Evolutionary conservation across 2,888 invertebrate species (phyloP), one percentile per base, ranked within the genome.

Genomic region (Galeruca laticollis): DNA sequence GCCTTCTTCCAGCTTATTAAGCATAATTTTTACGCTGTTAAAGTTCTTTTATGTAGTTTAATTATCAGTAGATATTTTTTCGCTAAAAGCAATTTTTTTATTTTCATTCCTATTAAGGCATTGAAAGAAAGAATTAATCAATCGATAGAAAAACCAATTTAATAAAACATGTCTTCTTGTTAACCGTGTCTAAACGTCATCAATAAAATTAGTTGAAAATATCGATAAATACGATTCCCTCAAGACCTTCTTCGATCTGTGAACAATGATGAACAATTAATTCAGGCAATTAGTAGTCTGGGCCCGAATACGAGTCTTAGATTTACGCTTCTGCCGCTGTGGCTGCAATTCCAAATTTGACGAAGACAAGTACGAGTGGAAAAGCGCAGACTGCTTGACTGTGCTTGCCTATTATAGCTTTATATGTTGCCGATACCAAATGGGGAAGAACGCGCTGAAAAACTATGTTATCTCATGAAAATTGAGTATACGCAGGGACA

Each of bases 291-390:
- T 85, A 85, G 84, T 83, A 84, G 84, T 85, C 85, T 78, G 74
- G 68, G 77, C 83, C 81, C 80, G 79, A 73, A 76, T 75, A 72
- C 76, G 76, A 76, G 79, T 81, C 78, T 81, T 37, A 82, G 83
- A 83, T 84, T 84, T 84, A 84, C 83, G 84, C 82, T 80, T 82
- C 82, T 81, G 80, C 81, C 81, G 82, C 81, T 78, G 80, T 76
- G 80, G 80, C 82, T 79, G 80, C 83, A 81, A 84, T 84, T 84
- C 85, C 85, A 85, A 85, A 85, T 85, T 84, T 84, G 85, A 84
- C 81, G 82, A 84, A 83, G 84, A 84, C 85, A 78, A 80, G 83
- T 85, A 54, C 83, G 81, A 81, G 81, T 82, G 82, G 83, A 83
- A 83, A 82, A 83, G 83, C 82, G 82, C 82, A 84, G 84, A 84